Base-by-base conservation (phyloP, 2,113 vertebrate species). In the Phaethornis superciliosus region DNA sequence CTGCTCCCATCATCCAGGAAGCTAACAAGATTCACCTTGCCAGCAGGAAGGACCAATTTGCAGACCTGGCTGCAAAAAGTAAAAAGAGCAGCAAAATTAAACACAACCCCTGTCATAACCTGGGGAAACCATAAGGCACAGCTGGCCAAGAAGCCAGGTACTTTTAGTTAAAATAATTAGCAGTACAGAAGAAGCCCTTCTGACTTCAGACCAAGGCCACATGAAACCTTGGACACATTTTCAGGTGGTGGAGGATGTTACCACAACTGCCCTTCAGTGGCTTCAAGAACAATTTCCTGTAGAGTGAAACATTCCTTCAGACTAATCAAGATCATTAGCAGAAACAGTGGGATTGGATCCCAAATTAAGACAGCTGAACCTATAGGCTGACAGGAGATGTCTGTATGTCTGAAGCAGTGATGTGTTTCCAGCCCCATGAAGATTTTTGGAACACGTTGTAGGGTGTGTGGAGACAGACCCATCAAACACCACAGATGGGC, bases 31-130 rank as follows among this genome's bases (percentile, higher is more conserved):
- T 12, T 59, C 90, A 75, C 47, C 1, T 9, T 69, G 88, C 78
- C 93, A 91, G 67, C 40, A 92, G 71, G 78, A 71, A 74, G 76
- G 71, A 80, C 74, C 51, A 40, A 69, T 87, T 62, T 62, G 33
- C 78, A 94, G 60, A 67, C 37, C 44, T 83, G 80, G 83, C 37
- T 87, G 44, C 74, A 81, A 40, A 40, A 12, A 75, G 10, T 47
- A 22, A 51, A 63, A 86, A 59, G 35, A 81, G 7, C 42, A 68
- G 35, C 37, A 59, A 47, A 64, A 17, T 22, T 58, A 87, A 90
- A 75, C n/a, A 21, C 20, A 35, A 51, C 30, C 52, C 40, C 62
- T 80, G 55, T 37, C 55, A 47, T 20, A 65, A 40, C 16, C n/a
- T 3, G 28, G 40, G 35, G 56, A 49, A 86, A 44, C 42, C 65